A percentile compares a stretch with the other conserved stretches of the same genome.
Conservation (phyloP, 2,113 vertebrate species). For the Pterophyllum scalare region DNA sequence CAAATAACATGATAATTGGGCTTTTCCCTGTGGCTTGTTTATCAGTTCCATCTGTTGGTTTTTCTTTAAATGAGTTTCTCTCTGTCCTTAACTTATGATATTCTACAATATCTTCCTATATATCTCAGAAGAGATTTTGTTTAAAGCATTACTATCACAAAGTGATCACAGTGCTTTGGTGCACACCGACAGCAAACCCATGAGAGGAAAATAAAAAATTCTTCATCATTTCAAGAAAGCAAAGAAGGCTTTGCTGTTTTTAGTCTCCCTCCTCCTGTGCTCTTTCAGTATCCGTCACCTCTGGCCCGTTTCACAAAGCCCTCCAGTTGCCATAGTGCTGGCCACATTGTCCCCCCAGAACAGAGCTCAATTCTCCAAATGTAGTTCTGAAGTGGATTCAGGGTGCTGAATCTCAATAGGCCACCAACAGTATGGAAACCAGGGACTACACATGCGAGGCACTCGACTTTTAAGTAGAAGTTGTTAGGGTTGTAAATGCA, state of each 20-base stretch:
- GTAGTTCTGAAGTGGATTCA: constrained; percentile 52
- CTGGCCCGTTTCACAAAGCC: constrained; percentile 62
- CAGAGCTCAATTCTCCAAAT: constrained; percentile 55
- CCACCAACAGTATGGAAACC: constrained; percentile 30
- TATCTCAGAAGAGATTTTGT: not conserved
- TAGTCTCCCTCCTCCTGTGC: constrained; percentile 30
- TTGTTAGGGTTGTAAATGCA: constrained; percentile 4
- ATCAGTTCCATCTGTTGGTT: not conserved
- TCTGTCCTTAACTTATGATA: not conserved
- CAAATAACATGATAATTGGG: constrained; percentile 21
- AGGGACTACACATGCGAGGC: not conserved
- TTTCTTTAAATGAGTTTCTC: not conserved
- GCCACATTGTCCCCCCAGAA: constrained; percentile 69
- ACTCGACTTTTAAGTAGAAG: constrained; percentile 26
- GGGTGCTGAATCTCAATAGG: constrained; percentile 51
- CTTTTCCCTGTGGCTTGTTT: constrained; percentile 8
- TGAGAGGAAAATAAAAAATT: constrained; percentile 38
- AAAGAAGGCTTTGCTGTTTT: constrained; percentile 61
- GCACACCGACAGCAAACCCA: constrained; percentile 3
- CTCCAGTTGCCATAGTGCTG: constrained; percentile 73
- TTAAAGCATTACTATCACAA: constrained; percentile 12
- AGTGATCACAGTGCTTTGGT: constrained; percentile 1
- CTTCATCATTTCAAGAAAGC: constrained; percentile 63
- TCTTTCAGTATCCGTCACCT: constrained; percentile 76
- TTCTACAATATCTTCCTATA: not conserved